Evolutionary conservation across 64 coral and sea anemone genomes (phyloP), one percentile per base, ranked within the genome.

Genomic region (Platygyra sinensis): DNA sequence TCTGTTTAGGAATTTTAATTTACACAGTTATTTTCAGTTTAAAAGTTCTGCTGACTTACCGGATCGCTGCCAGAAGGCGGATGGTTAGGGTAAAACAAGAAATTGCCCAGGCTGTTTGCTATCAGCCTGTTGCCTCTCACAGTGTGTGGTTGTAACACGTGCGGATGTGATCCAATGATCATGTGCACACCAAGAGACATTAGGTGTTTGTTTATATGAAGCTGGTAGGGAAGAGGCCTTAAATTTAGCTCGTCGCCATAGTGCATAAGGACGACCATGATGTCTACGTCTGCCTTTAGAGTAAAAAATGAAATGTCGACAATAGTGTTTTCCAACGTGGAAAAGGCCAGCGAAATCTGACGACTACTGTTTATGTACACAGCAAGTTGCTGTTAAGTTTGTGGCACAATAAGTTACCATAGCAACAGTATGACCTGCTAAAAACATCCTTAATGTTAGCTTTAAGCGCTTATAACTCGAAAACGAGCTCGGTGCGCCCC

Each of bases 81-180:
- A 49, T 18, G 79, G 17, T 17, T n/a, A 22, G 89, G 93, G 31
- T 69, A 33, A 87, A 91, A 95, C 51, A 95, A 25, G 24, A 91
- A 88, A 72, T 95, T 95, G 22, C 89, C 93, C 12, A 76, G n/a
- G 51, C 93, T 95, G 78, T 91, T 82, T 38, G 83, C 83, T n/a
- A 88, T 76, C 0, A 95, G 11, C 4, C 31, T 75, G 74, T 78
- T 64, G 18, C 36, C 75, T 12, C 60, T 80, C 20, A 87, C 28
- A 60, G 5, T 32, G 39, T 91, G 81, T 17, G 60, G 67, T 73
- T 94, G 87, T 5, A 94, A 49, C 51, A 94, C 93, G 42, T 94
- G 93, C 1, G 93, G 93, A 59, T 94, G 93, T 8, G 87, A 69
- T 67, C 93, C 93, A 19, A 94, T 94, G 38, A 94, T 72, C 10